phyloP scores from a whole-genome alignment of 1,140 invertebrate genomes.

The Aphaenogaster floridana region DNA sequence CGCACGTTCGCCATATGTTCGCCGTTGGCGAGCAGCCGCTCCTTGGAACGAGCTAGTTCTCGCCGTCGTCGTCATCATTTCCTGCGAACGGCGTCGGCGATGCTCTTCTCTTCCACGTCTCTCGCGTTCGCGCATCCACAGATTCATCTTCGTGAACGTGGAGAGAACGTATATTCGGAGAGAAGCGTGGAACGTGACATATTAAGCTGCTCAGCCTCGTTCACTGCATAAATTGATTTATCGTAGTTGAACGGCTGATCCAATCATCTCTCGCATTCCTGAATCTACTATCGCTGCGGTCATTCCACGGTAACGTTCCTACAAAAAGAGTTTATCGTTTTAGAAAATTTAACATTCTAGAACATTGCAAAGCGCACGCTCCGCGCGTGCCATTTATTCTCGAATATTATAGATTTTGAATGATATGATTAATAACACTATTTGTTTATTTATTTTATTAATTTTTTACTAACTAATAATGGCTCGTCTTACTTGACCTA shows the following conservation, averaged over 20 bases:
- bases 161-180: not conserved
- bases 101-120: constrained; percentile 21
- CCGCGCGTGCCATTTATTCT: no score
- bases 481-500: no score
- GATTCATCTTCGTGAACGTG: constrained; percentile 17
- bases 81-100: constrained; percentile 22
- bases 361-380: no score
- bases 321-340: not conserved
- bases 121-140: not conserved
- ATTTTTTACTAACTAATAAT: no score
- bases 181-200: not conserved
- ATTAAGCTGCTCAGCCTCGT: constrained; percentile 9
- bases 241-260: not conserved
- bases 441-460: no score
- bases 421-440: no score
- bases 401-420: no score
- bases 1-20: constrained; percentile 67
- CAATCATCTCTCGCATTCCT: constrained; percentile 23
- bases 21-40: constrained; percentile 54
- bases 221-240: constrained; percentile 38
- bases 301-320: not conserved
- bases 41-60: constrained; percentile 62
- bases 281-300: not conserved
- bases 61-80: constrained; percentile 44
- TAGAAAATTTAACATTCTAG: not conserved